Conservation (phyloP, 2,797 vertebrate genomes). For the Poeciliopsis infans region DNA sequence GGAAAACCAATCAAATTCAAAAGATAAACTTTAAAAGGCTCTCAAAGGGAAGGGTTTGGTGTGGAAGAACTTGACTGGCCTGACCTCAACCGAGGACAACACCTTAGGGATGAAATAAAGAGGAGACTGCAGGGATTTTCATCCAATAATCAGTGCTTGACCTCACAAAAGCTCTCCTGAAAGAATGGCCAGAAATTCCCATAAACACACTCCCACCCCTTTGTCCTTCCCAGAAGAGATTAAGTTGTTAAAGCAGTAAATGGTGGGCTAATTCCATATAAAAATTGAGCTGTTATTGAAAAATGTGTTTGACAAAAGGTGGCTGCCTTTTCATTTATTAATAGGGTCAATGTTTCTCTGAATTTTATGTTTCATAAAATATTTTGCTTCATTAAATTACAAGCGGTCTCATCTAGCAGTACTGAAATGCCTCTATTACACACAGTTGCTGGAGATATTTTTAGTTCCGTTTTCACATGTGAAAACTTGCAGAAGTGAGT, state of each 20-base stretch:
- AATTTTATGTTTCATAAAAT: not conserved
- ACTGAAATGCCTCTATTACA: not conserved
- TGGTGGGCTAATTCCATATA: not conserved
- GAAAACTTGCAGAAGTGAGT: not conserved
- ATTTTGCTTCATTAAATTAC: not conserved
- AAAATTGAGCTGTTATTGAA: not conserved
- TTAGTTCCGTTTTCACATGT: constrained; percentile 8
- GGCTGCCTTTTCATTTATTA: not conserved
- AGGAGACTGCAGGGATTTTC: not conserved
- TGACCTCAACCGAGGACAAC: not conserved
- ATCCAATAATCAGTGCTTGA: not conserved
- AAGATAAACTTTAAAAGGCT: not conserved
- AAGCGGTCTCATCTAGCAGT: not conserved
- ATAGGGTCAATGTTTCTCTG: not conserved
- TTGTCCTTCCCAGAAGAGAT: not conserved
- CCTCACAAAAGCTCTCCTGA: not conserved
- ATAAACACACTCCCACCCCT: not conserved
- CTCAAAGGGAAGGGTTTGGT: not conserved
- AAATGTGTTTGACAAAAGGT: no score
- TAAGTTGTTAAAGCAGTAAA: not conserved
- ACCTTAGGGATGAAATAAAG: not conserved
- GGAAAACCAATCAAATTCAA: not conserved
- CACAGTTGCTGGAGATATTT: not conserved
- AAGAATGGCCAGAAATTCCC: not conserved
- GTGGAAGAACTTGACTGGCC: not conserved